Evolutionary conservation across 2,888 invertebrate species (phyloP), one percentile per base, ranked within the genome.

Genomic region (Conistra vaccinii): DNA sequence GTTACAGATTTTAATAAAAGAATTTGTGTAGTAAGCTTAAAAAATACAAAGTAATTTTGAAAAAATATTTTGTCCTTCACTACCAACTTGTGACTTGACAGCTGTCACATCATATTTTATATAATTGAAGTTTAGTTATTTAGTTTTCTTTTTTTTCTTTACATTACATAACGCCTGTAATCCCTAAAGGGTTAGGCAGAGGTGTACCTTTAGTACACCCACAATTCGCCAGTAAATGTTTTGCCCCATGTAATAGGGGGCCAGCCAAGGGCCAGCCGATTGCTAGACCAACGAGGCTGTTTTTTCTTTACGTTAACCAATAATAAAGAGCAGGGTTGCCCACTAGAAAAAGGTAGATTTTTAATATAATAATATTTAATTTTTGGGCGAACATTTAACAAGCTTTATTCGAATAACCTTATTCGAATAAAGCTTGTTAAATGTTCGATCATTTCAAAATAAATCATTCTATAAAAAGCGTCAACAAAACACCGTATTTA

Each of bases 1-100:
- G 42, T 68, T 71, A 23, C 6, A 55, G 39, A n/a, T 78, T 65
- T 66, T 61, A 69, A 83, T 80, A 39, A 69, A 81, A 66, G 6
- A 42, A 42, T 53, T 20, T 17, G n/a, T 23, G 26, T 26, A 20
- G 32, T 55, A 32, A 45, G 1, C 9, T 32, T 32, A 20, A 66
- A 20, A 69, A 69, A 45, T 17, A n/a, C n/a, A 32, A 20, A 45
- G n/a, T 14, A n/a, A 29, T 42, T 42, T 67, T 12, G 0, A 4
- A 29, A 23, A 29, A 42, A 1, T 2, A 68, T n/a, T 23, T n/a
- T 23, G 10, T 17, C 23, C n/a, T 20, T 0, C 6, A 17, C 32
- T 26, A 9, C 2, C 2, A 48, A 20, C 29, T n/a, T 73, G 14
- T 20, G 39, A 29, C 26, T 9, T 55, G 45, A 78, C 45, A 77